These are phyloP conservation scores for Amphimedon queenslandica DNA, from an alignment of 37 sponge, comb jelly and placozoan genomes.

Conservation along the genomic window DNA sequence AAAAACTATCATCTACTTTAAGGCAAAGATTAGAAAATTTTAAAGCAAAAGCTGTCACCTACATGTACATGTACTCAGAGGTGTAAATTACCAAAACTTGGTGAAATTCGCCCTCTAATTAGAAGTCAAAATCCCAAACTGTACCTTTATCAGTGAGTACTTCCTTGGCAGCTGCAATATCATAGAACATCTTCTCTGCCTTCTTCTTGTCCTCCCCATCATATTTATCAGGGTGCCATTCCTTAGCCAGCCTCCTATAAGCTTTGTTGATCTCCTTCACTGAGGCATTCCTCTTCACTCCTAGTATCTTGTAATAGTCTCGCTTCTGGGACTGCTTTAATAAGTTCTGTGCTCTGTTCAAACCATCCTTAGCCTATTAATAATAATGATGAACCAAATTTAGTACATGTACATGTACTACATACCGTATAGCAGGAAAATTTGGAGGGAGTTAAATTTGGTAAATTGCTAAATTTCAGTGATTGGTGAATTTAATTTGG, in stretches of 20 bases:
- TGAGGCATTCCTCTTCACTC: constrained; percentile 84
- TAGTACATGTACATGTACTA: background rate
- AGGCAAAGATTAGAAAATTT: background rate
- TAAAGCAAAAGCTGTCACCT: background rate
- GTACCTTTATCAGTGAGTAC: constrained; percentile 91
- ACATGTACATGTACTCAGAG: background rate
- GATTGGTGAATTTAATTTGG: too few relatives aligned
- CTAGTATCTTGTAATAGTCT: constrained; percentile 98
- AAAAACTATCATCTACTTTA: too few relatives aligned
- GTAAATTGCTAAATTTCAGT: too few relatives aligned
- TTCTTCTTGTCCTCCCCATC: constrained; percentile 81
- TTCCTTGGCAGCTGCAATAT: constrained; percentile 99
- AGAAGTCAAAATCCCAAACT: too few relatives aligned
- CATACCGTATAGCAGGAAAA: too few relatives aligned
- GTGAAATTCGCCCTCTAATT: background rate
- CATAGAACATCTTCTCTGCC: constrained; percentile 97
- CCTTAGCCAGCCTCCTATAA: constrained; percentile 84
- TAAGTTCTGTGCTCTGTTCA: constrained; percentile 90
- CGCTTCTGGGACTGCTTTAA: constrained; percentile 93
- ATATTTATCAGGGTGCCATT: constrained; percentile 95
- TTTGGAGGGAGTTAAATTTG: too few relatives aligned
- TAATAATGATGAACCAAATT: background rate
- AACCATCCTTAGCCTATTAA: constrained; percentile 71
- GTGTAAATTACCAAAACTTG: background rate
- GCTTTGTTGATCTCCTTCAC: constrained; percentile 89